A percentile compares a stretch with the other conserved stretches of the same genome.
Conservation (phyloP, 2,797 vertebrate genomes). For the Gallinago stenura region DNA sequence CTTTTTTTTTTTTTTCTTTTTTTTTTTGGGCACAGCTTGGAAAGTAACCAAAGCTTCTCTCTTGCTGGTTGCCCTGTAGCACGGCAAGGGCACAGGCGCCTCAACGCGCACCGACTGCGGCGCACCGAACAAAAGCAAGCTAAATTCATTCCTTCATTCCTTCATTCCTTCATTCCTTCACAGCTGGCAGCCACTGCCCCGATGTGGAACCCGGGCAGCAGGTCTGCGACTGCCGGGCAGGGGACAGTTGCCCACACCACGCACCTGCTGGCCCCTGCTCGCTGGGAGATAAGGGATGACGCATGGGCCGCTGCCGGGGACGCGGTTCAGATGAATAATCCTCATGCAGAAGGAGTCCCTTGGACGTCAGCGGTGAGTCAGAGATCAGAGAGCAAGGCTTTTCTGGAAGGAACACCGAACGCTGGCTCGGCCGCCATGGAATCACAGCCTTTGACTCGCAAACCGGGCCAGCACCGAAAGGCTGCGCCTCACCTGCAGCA, state of each 20-base stretch:
- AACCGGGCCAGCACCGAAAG: neutral
- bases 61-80: neutral
- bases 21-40: slow-evolving; percentile 31
- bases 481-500: neutral
- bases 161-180: neutral
- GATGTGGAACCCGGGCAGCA: neutral
- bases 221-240: neutral
- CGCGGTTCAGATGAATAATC: neutral
- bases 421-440: neutral
- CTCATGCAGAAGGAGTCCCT: neutral
- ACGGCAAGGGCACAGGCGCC: neutral
- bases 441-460: slow-evolving; percentile 19
- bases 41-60: slow-evolving; percentile 34
- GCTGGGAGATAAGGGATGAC: slow-evolving; percentile 1
- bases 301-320: neutral
- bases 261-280: neutral
- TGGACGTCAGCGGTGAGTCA: neutral
- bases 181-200: slow-evolving; percentile 24
- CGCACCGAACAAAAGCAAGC: neutral
- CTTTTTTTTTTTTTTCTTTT: neutral
- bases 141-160: neutral
- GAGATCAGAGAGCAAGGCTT: neutral
- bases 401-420: neutral
- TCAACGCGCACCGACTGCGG: neutral
- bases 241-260: neutral